These are phyloP conservation scores for Lates japonicus DNA, from an alignment of 2,797 vertebrate species.

Conservation along the genomic window DNA sequence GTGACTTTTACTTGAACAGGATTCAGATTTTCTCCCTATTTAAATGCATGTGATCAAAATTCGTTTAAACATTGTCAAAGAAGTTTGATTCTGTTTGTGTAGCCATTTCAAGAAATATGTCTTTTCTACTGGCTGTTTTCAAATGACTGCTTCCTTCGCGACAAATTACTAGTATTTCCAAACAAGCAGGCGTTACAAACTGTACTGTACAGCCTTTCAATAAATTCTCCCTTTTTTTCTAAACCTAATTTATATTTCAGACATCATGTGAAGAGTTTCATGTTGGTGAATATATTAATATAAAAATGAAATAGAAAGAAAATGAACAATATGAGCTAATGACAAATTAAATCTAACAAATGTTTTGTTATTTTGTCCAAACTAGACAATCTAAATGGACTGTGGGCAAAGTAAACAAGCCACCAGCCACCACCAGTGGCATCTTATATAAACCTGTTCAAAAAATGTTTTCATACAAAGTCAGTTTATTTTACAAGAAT, in stretches of 20 bases:
- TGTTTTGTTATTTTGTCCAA: conserved; percentile 8
- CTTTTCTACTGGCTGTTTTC: neutral
- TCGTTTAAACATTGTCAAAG: conserved; percentile 13
- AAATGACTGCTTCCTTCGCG: conserved; percentile 12
- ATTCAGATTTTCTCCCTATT: conserved; percentile 12
- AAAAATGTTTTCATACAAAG: too few species aligned
- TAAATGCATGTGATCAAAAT: conserved; percentile 19
- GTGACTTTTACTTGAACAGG: neutral
- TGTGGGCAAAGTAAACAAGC: too few species aligned
- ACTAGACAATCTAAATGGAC: too few species aligned
- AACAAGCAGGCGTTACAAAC: conserved; percentile 39
- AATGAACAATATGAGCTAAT: conserved; percentile 18
- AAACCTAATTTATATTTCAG: conserved; percentile 46
- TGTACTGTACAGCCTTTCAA: conserved; percentile 26
- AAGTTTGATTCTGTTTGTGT: conserved; percentile 27
- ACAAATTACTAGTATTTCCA: conserved; percentile 27
- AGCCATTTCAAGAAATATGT: conserved; percentile 15
- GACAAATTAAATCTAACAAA: conserved; percentile 20
- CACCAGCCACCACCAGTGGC: neutral
- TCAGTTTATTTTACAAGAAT: too few species aligned
- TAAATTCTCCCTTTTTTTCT: conserved; percentile 39
- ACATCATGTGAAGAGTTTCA: conserved; percentile 7
- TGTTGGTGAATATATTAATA: neutral
- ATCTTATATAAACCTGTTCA: neutral
- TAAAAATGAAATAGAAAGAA: conserved; percentile 6